These are phyloP conservation scores for Hycleus cichorii DNA, from an alignment of 1,140 invertebrate species.

Conservation along the genomic window DNA sequence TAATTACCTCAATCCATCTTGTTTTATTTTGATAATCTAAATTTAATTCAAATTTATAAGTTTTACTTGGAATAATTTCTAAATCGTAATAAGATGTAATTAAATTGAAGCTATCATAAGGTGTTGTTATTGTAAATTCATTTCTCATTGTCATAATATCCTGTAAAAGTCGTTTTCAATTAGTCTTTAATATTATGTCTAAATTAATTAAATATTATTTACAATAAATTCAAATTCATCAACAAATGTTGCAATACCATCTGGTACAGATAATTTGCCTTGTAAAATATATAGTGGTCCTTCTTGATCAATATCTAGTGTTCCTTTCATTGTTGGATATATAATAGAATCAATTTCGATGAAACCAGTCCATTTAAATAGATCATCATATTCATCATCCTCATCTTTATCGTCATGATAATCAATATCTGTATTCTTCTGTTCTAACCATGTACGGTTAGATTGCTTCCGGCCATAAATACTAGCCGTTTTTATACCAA, in stretches of 20 bases:
- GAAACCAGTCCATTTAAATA: slow-evolving; percentile 50
- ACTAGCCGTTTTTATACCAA: slow-evolving; percentile 32
- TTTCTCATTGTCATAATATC: slow-evolving; percentile 55
- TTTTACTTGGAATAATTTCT: slow-evolving; percentile 47
- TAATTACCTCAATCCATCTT: slow-evolving; percentile 48
- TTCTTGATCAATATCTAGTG: slow-evolving; percentile 51
- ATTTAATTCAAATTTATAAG: slow-evolving; percentile 48
- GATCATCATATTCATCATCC: slow-evolving; percentile 36
- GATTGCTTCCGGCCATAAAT: slow-evolving; percentile 25
- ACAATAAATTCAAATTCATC: slow-evolving; percentile 42
- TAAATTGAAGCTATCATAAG: slow-evolving; percentile 50
- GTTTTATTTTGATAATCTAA: slow-evolving; percentile 47
- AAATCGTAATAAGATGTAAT: slow-evolving; percentile 54
- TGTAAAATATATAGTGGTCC: slow-evolving; percentile 45
- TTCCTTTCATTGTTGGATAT: slow-evolving; percentile 54
- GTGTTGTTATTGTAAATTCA: slow-evolving; percentile 54
- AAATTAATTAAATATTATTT: slow-evolving; percentile 2
- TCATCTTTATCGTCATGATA: slow-evolving; percentile 28
- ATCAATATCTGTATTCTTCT: slow-evolving; percentile 4
- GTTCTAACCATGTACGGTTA: slow-evolving; percentile 9
- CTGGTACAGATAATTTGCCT: slow-evolving; percentile 44
- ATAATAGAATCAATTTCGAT: slow-evolving; percentile 55
- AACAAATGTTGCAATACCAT: slow-evolving; percentile 48
- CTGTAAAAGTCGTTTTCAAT: slow-evolving; percentile 13
- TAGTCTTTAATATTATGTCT: too few species aligned